Percentiles rank a stretch among this genome's conserved stretches.
Evolutionary conservation across 2,888 invertebrate genomes (phyloP).

Genomic region (Cheilosia vernalis): DNA sequence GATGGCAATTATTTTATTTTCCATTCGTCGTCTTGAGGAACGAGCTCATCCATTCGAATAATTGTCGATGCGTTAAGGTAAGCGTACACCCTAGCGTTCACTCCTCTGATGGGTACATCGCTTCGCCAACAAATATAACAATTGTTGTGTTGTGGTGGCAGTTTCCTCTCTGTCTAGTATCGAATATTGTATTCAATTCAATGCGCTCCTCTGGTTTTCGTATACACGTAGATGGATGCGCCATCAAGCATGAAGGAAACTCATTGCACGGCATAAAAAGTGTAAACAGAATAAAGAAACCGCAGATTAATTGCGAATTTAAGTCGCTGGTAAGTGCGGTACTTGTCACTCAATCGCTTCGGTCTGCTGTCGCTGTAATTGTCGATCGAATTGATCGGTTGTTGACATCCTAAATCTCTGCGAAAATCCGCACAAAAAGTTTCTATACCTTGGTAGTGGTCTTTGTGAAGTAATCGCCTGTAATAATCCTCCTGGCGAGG

Average conservation of each 20-base stretch:
- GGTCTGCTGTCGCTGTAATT: slow-evolving; percentile 58
- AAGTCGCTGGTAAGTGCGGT: slow-evolving; percentile 60
- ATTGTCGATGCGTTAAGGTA: slow-evolving; percentile 84
- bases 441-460: neutral
- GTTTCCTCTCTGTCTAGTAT: slow-evolving; percentile 54
- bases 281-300: slow-evolving; percentile 56
- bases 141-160: slow-evolving; percentile 56
- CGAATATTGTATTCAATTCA: slow-evolving; percentile 63
- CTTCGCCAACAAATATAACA: slow-evolving; percentile 35
- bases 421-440: slow-evolving; percentile 28
- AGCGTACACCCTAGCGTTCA: slow-evolving; percentile 80
- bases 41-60: slow-evolving; percentile 82
- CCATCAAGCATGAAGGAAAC: slow-evolving; percentile 69
- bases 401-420: slow-evolving; percentile 61
- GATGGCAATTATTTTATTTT: slow-evolving; percentile 63
- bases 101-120: slow-evolving; percentile 28
- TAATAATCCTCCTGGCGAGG: slow-evolving; percentile 37
- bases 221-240: slow-evolving; percentile 50
- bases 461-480: slow-evolving; percentile 33
- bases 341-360: slow-evolving; percentile 70
- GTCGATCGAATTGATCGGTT: slow-evolving; percentile 70
- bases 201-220: slow-evolving; percentile 43
- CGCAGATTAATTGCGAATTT: slow-evolving; percentile 71
- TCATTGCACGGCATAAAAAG: slow-evolving; percentile 54
- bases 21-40: slow-evolving; percentile 60